Evolutionary conservation across 2,888 invertebrate genomes (phyloP), one percentile per base, ranked within the genome.

Genomic region (Polietes domitor): DNA sequence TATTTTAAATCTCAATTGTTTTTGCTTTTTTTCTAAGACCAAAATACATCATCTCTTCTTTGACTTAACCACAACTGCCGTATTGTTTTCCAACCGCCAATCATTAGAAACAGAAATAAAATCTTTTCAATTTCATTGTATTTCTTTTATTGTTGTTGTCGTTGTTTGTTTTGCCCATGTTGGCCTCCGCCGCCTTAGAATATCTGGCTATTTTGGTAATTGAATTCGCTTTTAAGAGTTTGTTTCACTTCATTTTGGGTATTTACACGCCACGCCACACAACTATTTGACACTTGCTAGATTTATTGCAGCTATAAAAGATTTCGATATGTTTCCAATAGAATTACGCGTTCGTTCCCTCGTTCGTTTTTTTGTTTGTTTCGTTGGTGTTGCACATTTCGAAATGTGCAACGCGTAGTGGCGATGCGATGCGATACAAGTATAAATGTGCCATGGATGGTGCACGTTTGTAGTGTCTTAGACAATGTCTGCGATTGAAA

Each of bases 231-330:
- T 55, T 77, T 37, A 37, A 37, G 26, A 53, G 61, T 10, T 83
- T 77, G 43, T 75, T 47, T 61, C 47, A 61, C n/a, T 68, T 83
- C 70, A 76, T 75, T 81, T 78, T 65, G 77, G 78, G 82, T 74
- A 82, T 82, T 85, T 85, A 81, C 78, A 84, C 84, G 84, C 81
- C 78, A 84, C 84, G 84, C 81, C 84, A 81, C 80, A 87, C 86
- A 83, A 88, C 86, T 87, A 88, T 90, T 91, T 91, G 91, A 92
- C 91, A 91, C 91, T 90, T 90, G 89, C 88, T 87, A 90, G 90
- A 92, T 91, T 91, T 91, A 91, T 92, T 88, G 91, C 87, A 86
- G 82, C 88, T 86, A 88, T 86, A 87, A 86, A 85, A 87, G 43
- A 76, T 79, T 78, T 84, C 87, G 88, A 88, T 89, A 88, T 91